phyloP scores from a whole-genome alignment of 2,888 invertebrate species.

The Perizoma affinitatum region DNA sequence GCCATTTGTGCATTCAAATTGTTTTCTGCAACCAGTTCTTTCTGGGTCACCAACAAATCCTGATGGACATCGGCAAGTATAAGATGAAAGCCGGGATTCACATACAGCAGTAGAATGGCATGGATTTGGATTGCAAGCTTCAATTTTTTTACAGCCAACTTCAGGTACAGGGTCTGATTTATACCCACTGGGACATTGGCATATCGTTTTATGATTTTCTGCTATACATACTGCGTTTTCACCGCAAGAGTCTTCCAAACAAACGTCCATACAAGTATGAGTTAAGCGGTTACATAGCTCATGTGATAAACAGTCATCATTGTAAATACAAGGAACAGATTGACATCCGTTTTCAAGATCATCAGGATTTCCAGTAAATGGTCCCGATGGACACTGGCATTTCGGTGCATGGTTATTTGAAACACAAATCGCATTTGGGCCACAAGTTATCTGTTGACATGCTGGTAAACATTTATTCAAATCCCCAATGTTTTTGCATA shows the following conservation, averaged over 20 bases:
- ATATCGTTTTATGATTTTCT: conserved; percentile 91
- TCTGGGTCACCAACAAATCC: conserved; percentile 91
- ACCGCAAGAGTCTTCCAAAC: conserved; percentile 92
- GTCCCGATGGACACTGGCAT: conserved; percentile 95
- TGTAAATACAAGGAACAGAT: conserved; percentile 93
- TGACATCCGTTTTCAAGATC: conserved; percentile 89
- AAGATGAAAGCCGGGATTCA: conserved; percentile 87
- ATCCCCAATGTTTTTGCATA: conserved; percentile 87
- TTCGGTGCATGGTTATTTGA: conserved; percentile 95
- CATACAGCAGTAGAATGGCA: conserved; percentile 93
- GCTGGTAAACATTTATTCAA: conserved; percentile 89
- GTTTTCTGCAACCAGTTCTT: conserved; percentile 89
- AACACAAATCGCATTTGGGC: conserved; percentile 93
- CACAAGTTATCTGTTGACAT: conserved; percentile 91
- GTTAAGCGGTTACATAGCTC: conserved; percentile 93
- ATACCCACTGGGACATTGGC: conserved; percentile 94
- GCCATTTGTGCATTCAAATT: conserved; percentile 89
- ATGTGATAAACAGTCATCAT: conserved; percentile 91
- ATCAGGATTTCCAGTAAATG: conserved; percentile 93
- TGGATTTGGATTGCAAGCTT: conserved; percentile 90
- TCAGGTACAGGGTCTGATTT: conserved; percentile 93
- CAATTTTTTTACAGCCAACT: conserved; percentile 89
- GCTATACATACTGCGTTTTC: conserved; percentile 94
- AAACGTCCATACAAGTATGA: conserved; percentile 92
- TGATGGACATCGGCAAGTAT: conserved; percentile 90